Base-by-base conservation (phyloP, 2,888 invertebrate genomes). In the Cotesia congregata region DNA sequence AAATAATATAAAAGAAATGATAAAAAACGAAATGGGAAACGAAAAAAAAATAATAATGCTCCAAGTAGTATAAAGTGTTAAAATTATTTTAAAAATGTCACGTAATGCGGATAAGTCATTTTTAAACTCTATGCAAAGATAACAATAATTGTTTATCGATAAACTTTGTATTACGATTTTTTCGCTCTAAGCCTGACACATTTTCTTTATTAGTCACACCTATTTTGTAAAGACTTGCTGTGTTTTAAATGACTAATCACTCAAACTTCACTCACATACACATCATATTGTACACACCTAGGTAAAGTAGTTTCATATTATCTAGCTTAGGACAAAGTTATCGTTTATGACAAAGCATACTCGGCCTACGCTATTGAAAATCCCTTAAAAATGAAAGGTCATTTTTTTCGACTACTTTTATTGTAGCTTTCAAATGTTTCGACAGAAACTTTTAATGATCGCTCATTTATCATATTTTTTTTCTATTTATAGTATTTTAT, bases 191-290 rank as follows among this genome's bases (percentile, higher is more conserved):
- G 4, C 50, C 50, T 50, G 50, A 50, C 50, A 50, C 17, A 17
- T 64, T 20, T 64, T 64, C 64, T 64, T 9, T 1, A 64, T 64
- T 64, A 7, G 20, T 64, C 64, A 64, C 7, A 64, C 64, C 20
- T 64, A 6, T 5, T 20, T 20, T 20, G 17, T 50, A 7, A 50
- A 50, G 50, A 50, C 50, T 50, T 50, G 50, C 50, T 50, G 50
- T 12, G 9, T 50, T 50, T 50, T 50, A 50, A 50, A 50, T 50
- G 50, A 50, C 50, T 50, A 50, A 50, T 50, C 50, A 50, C 50
- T 50, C 0, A 50, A 50, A 50, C 7, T 9, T 50, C 12, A 9
- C 50, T 50, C 2, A 50, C 4, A 50, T 50, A 50, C 9, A 50
- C 1, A 50, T 1, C 3, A 50, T 50, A 12, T 12, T 50, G 50